Evolutionary conservation across 2,888 invertebrate species (phyloP).

Genomic region (Caenorhabditis sp.): DNA sequence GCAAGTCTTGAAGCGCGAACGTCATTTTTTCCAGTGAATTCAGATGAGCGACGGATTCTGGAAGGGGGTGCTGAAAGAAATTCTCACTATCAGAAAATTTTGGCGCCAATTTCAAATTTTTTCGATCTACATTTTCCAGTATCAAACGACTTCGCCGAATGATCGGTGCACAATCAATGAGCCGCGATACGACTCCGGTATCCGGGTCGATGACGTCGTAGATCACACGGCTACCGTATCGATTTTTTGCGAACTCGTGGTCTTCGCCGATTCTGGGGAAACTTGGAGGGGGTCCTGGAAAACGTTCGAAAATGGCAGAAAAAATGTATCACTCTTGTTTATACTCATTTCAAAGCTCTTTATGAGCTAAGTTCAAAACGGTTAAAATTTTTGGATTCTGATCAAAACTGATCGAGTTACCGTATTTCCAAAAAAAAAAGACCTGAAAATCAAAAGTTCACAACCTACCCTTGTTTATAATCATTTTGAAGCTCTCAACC

Average conservation of each 20-base stretch:
- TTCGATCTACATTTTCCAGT: slow-evolving; percentile 20
- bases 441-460: too few relatives aligned
- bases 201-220: slow-evolving; percentile 22
- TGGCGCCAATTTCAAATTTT: too few relatives aligned
- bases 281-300: neutral
- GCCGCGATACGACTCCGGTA: neutral
- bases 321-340: too few relatives aligned
- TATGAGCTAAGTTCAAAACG: too few relatives aligned
- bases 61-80: slow-evolving; percentile 17
- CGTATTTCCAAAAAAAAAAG: neutral
- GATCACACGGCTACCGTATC: slow-evolving; percentile 20
- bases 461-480: too few relatives aligned
- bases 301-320: too few relatives aligned
- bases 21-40: slow-evolving; percentile 23
- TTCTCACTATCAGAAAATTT: too few relatives aligned
- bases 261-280: neutral
- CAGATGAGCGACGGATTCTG: neutral
- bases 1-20: neutral
- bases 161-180: slow-evolving; percentile 35
- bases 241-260: neutral
- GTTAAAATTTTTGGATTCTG: neutral
- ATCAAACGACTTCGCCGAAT: slow-evolving; percentile 26
- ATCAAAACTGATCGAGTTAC: too few relatives aligned
- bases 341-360: too few relatives aligned
- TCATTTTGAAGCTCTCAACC: too few relatives aligned